Conservation (phyloP, 1,140 invertebrate genomes). For the Thalassaphorura encarpata region DNA sequence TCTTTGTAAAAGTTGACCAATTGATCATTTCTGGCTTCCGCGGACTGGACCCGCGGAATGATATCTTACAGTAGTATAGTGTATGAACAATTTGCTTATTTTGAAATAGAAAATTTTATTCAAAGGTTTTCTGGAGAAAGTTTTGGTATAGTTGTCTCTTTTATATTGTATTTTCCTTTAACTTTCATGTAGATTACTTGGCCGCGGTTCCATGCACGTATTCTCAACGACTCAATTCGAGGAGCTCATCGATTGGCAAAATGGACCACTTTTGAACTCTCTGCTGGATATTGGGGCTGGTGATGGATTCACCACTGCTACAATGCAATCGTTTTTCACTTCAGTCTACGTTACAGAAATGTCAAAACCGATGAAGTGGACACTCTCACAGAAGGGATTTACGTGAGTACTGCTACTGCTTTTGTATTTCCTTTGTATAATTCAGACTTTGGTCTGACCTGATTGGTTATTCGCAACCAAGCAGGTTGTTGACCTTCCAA, state of each 20-base stretch:
- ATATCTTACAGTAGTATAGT: too few species aligned
- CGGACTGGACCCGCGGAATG: too few species aligned
- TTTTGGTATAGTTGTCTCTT: too few species aligned
- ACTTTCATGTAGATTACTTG: too few species aligned
- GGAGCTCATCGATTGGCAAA: slow-evolving; percentile 45
- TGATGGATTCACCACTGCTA: slow-evolving; percentile 74
- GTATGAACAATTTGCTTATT: too few species aligned
- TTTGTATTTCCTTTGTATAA: background rate
- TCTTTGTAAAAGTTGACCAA: too few species aligned
- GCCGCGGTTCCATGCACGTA: slow-evolving; percentile 87
- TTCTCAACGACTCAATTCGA: slow-evolving; percentile 66
- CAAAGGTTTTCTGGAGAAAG: too few species aligned
- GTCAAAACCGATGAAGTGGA: slow-evolving; percentile 65
- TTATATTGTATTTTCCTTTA: too few species aligned
- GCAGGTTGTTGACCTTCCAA: too few species aligned
- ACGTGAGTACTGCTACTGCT: slow-evolving; percentile 55
- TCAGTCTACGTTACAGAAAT: slow-evolving; percentile 75
- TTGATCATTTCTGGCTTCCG: too few species aligned
- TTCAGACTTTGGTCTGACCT: background rate
- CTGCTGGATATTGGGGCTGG: slow-evolving; percentile 83
- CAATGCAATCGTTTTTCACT: slow-evolving; percentile 57
- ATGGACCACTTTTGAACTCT: slow-evolving; percentile 30
- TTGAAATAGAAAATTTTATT: too few species aligned
- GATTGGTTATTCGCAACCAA: too few species aligned
- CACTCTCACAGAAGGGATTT: slow-evolving; percentile 59